Evolutionary conservation across 30 jellyfish, hydroid and myxozoan genomes (phyloP), one percentile per base, ranked within the genome.

Genomic region (Haliclystus octoradiatus): DNA sequence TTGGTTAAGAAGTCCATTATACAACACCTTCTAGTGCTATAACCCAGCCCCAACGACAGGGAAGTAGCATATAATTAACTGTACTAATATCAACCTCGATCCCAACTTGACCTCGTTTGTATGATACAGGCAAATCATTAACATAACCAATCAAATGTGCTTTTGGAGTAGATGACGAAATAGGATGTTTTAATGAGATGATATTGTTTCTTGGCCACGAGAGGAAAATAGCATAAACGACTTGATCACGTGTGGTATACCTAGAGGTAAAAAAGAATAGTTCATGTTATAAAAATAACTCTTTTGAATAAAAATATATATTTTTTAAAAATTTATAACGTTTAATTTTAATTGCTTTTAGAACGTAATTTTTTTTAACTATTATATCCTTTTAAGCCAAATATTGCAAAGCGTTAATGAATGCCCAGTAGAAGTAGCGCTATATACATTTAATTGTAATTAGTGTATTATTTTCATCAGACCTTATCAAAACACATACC

Each of bases 211-310:
- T 27, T n/a, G 96, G 96, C 94, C 92, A 76, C 47, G 78, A 35
- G 35, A 75, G 60, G 14, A 80, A 63, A 35, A 79, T 73, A 31
- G 94, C 96, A 63, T 78, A 78, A 14, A 86, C 87, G 1, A 73
- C 14, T 22, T 52, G 51, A 25, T 52, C 77, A 33, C 74, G 75
- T 23, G 61, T 22, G 1, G 93, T 82, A 35, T 86, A 86, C 96
- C 96, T 86, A 65, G 1, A 60, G 50, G 34, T 50, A 72, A 68
- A 13, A 33, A 78, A 65, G 46, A 32, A 31, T 4, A 66, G 23
- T n/a, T n/a, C n/a, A n/a, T n/a, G n/a, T n/a, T n/a, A n/a, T n/a
- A n/a, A n/a, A n/a, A n/a, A n/a, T n/a, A n/a, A n/a, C n/a, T n/a
- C n/a, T n/a, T n/a, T n/a, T n/a, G n/a, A n/a, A n/a, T n/a, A n/a